Evolutionary conservation across 2,113 vertebrate species (phyloP).

Genomic region (Theristicus caerulescens): DNA sequence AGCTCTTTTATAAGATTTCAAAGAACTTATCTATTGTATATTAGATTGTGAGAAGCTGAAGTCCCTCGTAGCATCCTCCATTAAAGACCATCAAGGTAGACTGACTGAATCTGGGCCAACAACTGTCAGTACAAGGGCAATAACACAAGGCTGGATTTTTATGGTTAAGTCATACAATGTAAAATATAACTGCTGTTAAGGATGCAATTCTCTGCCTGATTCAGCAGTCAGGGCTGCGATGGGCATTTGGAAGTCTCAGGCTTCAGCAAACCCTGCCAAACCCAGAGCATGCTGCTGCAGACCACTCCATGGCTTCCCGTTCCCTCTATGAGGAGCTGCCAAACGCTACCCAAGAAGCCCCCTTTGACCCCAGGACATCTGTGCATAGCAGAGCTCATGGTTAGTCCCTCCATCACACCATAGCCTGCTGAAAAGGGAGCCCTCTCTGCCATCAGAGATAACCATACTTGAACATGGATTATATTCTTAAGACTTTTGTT

Average conservation of each 20-base stretch:
- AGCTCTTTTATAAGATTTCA: background rate
- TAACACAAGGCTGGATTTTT: background rate
- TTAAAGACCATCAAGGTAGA: background rate
- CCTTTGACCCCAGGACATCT: background rate
- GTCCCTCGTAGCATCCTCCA: background rate
- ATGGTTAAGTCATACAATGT: background rate
- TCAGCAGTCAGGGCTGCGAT: accelerated
- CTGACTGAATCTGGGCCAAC: background rate
- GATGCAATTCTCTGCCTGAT: accelerated
- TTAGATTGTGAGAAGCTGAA: background rate
- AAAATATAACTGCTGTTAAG: background rate
- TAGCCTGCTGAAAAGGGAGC: background rate
- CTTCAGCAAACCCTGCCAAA: background rate
- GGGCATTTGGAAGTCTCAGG: accelerated
- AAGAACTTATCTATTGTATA: background rate
- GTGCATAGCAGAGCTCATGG: accelerated
- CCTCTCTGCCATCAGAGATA: background rate
- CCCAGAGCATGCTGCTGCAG: accelerated
- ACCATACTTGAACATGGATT: background rate
- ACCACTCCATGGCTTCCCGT: background rate
- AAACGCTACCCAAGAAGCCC: background rate
- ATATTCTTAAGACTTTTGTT: background rate
- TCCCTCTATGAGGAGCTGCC: background rate
- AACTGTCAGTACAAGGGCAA: background rate
- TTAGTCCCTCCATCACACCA: background rate